A percentile compares a stretch with the other conserved stretches of the same genome.
Evolutionary conservation across 2,888 invertebrate genomes (phyloP).

Genomic region (Heliconius erato): DNA sequence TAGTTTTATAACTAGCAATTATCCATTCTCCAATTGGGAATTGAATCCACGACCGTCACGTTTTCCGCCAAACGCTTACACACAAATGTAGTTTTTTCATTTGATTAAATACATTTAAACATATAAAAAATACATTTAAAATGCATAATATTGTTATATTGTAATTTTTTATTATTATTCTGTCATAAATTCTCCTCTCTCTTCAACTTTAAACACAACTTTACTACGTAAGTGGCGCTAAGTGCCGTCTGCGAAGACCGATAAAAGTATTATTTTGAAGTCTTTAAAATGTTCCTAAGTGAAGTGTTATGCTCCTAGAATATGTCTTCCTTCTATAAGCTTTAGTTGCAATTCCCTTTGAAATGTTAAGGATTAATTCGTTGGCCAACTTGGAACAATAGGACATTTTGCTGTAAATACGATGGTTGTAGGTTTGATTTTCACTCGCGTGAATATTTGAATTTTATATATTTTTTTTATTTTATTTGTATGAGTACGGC

Average conservation of each 20-base stretch:
- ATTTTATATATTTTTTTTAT: too few relatives aligned
- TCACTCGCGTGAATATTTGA: neutral
- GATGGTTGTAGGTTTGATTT: neutral
- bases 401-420: neutral
- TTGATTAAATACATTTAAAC: too few relatives aligned
- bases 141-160: constrained; percentile 16
- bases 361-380: neutral
- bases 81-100: too few relatives aligned
- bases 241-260: constrained; percentile 63
- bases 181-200: constrained; percentile 49
- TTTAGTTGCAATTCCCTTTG: constrained; percentile 8
- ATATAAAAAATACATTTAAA: neutral
- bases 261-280: constrained; percentile 67
- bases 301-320: constrained; percentile 40
- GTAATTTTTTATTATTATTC: constrained; percentile 34
- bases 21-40: neutral
- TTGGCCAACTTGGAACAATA: neutral
- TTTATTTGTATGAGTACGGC: too few relatives aligned
- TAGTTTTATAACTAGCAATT: too few relatives aligned
- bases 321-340: constrained; percentile 34
- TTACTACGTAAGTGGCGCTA: constrained; percentile 54
- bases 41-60: neutral
- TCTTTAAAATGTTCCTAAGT: constrained; percentile 49
- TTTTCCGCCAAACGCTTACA: constrained; percentile 27
- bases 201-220: constrained; percentile 51